A percentile compares a stretch with the other conserved stretches of the same genome.
Evolutionary conservation across 2,113 vertebrate species (phyloP).

Genomic region (Probosciger aterrimus): DNA sequence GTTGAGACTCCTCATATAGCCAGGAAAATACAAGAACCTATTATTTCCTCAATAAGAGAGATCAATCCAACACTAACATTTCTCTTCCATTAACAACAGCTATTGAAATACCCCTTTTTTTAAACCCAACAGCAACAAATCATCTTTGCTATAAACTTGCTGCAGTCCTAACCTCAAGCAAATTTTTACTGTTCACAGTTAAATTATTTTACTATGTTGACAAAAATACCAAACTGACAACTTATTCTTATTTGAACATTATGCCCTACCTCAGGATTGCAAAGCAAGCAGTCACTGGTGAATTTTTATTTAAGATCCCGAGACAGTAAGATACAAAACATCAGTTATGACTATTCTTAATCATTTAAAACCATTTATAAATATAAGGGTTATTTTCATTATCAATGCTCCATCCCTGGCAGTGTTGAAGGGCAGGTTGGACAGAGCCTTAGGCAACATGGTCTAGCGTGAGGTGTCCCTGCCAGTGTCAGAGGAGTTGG

Average conservation of each 20-base stretch:
- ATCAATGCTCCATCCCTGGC: not conserved
- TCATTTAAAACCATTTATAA: not conserved
- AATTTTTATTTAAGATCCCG: not conserved
- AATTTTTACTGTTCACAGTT: not conserved
- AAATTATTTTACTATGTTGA: not conserved
- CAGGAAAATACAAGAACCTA: not conserved
- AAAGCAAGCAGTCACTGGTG: not conserved
- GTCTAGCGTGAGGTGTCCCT: not conserved
- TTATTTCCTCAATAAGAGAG: not conserved
- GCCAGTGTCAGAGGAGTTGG: not conserved
- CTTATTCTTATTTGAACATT: not conserved
- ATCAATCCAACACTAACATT: not conserved
- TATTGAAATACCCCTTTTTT: not conserved
- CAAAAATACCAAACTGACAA: not conserved
- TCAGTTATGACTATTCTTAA: not conserved
- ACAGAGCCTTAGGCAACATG: not conserved
- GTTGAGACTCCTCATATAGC: not conserved
- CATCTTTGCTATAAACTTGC: not conserved
- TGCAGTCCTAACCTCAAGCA: not conserved
- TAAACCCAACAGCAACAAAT: not conserved
- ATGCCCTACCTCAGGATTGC: not conserved
- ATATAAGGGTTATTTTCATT: not conserved
- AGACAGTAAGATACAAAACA: not conserved
- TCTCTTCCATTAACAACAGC: not conserved
- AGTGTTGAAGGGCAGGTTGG: not conserved